A percentile compares a stretch with the other conserved stretches of the same genome.
Conservation (phyloP, 1,140 invertebrate genomes). For the Steinernema khuongi region DNA sequence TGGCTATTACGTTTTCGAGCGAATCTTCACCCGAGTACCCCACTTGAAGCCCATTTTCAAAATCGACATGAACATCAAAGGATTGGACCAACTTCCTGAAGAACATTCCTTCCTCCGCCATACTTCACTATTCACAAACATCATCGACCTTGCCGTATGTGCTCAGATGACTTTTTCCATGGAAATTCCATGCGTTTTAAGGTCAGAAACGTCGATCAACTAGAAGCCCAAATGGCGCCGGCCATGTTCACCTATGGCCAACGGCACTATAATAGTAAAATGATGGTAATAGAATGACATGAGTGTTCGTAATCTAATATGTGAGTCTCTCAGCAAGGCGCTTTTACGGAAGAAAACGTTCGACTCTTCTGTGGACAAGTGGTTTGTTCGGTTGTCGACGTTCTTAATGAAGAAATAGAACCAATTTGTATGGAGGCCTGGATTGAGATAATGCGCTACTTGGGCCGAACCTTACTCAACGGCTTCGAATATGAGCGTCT, state of each 20-base stretch:
- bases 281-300: no score
- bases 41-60: conserved; percentile 19
- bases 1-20: conserved; percentile 29
- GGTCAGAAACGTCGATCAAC: conserved; percentile 41
- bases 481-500: conserved; percentile 41
- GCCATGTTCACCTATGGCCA: conserved; percentile 39
- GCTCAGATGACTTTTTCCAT: background rate
- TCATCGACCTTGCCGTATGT: conserved; percentile 35
- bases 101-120: conserved; percentile 31
- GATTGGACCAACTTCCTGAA: conserved; percentile 26
- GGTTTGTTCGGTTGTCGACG: conserved; percentile 37
- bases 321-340: conserved; percentile 20
- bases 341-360: conserved; percentile 38
- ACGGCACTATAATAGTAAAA: conserved; percentile 28
- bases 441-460: conserved; percentile 41
- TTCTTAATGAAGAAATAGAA: conserved; percentile 30
- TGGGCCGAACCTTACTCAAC: conserved; percentile 39
- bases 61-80: background rate
- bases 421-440: conserved; percentile 35
- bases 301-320: no score
- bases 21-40: conserved; percentile 23
- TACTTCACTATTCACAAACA: conserved; percentile 34
- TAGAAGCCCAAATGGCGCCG: conserved; percentile 42
- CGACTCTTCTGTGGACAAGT: conserved; percentile 42
- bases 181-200: background rate